These are phyloP conservation scores for Drosophila falleni DNA, from an alignment of 2,888 invertebrate species.

Conservation along the genomic window DNA sequence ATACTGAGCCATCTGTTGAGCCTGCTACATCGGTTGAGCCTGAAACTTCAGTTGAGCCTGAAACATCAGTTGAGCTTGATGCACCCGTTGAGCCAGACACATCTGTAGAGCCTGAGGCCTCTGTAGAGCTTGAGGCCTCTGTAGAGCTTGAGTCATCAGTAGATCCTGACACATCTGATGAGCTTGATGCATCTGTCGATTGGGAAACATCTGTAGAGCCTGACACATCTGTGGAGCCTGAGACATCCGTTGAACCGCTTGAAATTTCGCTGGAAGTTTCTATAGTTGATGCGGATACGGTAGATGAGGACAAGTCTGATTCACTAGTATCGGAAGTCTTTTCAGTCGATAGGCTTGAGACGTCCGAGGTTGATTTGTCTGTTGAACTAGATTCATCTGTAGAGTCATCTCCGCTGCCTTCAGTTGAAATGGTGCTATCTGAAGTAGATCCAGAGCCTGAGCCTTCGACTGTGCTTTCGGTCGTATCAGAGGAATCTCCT, in stretches of 20 bases:
- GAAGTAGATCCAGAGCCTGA: slow-evolving; percentile 75
- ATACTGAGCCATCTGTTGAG: slow-evolving; percentile 13
- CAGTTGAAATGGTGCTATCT: slow-evolving; percentile 57
- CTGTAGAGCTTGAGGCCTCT: slow-evolving; percentile 38
- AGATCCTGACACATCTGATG: slow-evolving; percentile 42
- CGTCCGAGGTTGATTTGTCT: slow-evolving; percentile 12
- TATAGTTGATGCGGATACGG: slow-evolving; percentile 41
- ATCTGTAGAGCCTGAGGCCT: slow-evolving; percentile 33
- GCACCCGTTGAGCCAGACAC: slow-evolving; percentile 22
- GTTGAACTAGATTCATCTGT: slow-evolving; percentile 50
- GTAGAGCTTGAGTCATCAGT: slow-evolving; percentile 46
- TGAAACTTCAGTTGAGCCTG: slow-evolving; percentile 11
- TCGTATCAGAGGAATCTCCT: slow-evolving; percentile 71
- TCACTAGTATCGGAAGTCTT: slow-evolving; percentile 31
- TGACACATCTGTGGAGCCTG: slow-evolving; percentile 40
- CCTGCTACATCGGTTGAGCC: slow-evolving; percentile 12
- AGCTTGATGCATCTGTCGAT: slow-evolving; percentile 28
- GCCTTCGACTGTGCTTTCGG: slow-evolving; percentile 68
- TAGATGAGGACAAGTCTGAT: slow-evolving; percentile 13
- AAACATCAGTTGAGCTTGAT: slow-evolving; percentile 24
- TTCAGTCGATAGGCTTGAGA: slow-evolving; percentile 43
- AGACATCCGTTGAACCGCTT: slow-evolving; percentile 40
- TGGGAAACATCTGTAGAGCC: slow-evolving; percentile 33
- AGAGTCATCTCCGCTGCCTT: slow-evolving; percentile 80
- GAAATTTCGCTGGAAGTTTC: slow-evolving; percentile 48